These are phyloP conservation scores for Heterohyrax brucei DNA, from an alignment of 2,797 vertebrate genomes.

Conservation along the genomic window DNA sequence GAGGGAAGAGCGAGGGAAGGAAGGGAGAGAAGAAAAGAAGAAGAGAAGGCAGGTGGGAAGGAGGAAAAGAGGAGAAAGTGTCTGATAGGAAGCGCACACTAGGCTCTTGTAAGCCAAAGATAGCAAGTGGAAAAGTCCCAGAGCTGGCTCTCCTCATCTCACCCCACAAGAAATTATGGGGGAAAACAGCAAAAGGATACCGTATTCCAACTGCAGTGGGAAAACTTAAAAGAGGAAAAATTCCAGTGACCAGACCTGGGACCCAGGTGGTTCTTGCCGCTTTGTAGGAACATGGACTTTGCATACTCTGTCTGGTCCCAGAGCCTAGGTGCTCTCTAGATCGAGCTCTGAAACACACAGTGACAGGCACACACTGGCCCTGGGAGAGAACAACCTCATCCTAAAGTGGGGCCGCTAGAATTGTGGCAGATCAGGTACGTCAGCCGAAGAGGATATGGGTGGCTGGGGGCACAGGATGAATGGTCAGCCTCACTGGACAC, in stretches of 20 bases:
- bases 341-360: not conserved
- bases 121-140: not conserved
- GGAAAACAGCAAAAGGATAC: not conserved
- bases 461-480: not conserved
- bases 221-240: not conserved
- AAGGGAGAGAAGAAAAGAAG: no score
- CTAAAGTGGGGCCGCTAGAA: not conserved
- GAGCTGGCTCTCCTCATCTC: not conserved
- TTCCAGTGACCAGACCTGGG: not conserved
- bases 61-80: not conserved
- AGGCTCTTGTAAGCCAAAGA: not conserved
- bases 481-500: not conserved
- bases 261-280: not conserved
- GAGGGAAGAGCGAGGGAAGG: no score
- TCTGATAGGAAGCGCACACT: rapidly evolving
- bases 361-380: not conserved
- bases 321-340: not conserved
- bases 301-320: not conserved
- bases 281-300: not conserved
- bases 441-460: not conserved
- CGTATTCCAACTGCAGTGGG: not conserved
- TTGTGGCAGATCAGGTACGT: not conserved
- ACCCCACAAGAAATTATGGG: not conserved
- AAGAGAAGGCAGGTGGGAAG: no score
- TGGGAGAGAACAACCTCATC: not conserved